Evolutionary conservation across 2,113 vertebrate species (phyloP).

Genomic region (Colius striatus): DNA sequence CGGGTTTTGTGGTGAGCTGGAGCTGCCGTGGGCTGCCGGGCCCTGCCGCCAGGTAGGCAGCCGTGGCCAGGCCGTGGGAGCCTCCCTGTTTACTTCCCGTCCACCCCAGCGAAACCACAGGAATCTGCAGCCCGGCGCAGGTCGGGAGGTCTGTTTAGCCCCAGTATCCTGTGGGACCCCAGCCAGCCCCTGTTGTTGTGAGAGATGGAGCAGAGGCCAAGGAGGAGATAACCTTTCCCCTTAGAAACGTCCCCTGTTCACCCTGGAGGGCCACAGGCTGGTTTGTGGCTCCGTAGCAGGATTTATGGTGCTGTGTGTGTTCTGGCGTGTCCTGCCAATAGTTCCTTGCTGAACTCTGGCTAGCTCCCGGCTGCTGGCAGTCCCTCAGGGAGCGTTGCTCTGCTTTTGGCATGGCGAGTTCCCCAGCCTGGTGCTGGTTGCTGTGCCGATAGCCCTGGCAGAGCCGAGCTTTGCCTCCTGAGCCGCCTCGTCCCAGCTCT

Average conservation of each 20-base stretch:
- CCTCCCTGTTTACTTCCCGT: neutral
- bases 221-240: conserved; percentile 43
- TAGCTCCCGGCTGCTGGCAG: neutral
- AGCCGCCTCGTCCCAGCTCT: neutral
- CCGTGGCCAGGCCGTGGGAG: neutral
- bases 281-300: conserved; percentile 11
- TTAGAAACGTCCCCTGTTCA: neutral
- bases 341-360: conserved; percentile 37
- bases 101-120: conserved; percentile 19
- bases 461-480: neutral
- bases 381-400: neutral
- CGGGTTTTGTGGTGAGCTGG: neutral
- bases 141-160: neutral
- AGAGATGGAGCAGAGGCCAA: neutral
- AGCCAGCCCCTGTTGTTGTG: neutral
- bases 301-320: conserved; percentile 45
- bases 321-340: conserved; percentile 38
- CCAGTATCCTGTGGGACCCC: neutral
- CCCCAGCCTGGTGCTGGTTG: neutral
- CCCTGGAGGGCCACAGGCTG: neutral
- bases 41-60: neutral
- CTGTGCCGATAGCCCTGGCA: neutral
- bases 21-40: neutral
- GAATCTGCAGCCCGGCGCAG: conserved; percentile 18
- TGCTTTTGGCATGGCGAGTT: neutral